A percentile compares a stretch with the other conserved stretches of the same genome.
phyloP scores from a whole-genome alignment of 2,888 invertebrate genomes.

The Hydriomena furcata region DNA sequence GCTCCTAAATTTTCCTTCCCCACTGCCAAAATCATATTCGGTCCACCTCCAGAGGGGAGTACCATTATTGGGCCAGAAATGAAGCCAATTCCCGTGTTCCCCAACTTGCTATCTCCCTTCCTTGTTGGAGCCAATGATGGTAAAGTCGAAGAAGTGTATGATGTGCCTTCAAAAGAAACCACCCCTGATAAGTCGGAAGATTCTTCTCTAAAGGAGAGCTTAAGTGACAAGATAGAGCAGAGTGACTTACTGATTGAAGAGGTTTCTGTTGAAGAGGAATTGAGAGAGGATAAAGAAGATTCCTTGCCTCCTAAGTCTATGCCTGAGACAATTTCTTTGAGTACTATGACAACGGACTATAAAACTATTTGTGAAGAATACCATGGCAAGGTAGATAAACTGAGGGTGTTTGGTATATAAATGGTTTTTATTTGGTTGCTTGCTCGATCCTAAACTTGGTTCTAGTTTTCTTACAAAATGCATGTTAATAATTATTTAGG shows the following conservation, averaged over 20 bases:
- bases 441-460: conserved; percentile 13
- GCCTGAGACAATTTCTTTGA: conserved; percentile 73
- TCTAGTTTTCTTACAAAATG: too few species aligned
- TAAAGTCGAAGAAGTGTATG: conserved; percentile 60
- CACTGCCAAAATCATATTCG: conserved; percentile 71
- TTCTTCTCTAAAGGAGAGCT: conserved; percentile 51
- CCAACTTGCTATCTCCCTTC: conserved; percentile 68
- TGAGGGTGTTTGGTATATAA: too few species aligned
- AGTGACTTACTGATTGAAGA: conserved; percentile 71
- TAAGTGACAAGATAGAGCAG: conserved; percentile 64
- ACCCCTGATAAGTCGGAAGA: conserved; percentile 37
- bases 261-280: conserved; percentile 60
- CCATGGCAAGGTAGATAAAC: conserved; percentile 85
- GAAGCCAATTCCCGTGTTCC: conserved; percentile 63
- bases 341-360: conserved; percentile 87
- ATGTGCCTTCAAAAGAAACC: conserved; percentile 25
- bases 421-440: conserved; percentile 41
- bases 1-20: conserved; percentile 63
- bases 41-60: conserved; percentile 70
- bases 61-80: conserved; percentile 55
- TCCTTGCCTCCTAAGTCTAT: conserved; percentile 64
- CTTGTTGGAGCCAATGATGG: conserved; percentile 61
- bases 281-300: conserved; percentile 52
- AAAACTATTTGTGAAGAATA: conserved; percentile 88
- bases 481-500: too few species aligned